Evolutionary conservation across 2,888 invertebrate species (phyloP).

Genomic region (Candidula unifasciata): DNA sequence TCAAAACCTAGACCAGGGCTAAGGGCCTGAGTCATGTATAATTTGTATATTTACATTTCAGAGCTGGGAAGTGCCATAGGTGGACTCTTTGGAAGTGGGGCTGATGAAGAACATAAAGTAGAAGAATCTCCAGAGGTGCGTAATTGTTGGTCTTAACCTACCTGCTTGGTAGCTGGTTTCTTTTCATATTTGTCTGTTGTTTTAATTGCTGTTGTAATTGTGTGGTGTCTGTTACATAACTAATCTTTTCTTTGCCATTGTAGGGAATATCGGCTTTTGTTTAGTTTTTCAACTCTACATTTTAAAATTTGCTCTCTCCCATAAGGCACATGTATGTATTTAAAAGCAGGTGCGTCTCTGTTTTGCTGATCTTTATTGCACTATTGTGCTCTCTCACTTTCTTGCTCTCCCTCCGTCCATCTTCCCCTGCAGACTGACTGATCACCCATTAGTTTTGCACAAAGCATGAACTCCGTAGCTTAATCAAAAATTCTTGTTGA

Average conservation of each 20-base stretch:
- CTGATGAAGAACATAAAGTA: constrained; percentile 56
- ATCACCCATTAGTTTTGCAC: too few relatives aligned
- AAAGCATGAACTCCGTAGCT: too few relatives aligned
- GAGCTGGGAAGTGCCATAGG: constrained; percentile 94
- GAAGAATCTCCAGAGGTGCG: constrained; percentile 40
- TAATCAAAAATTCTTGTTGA: too few relatives aligned
- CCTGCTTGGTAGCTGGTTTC: not conserved
- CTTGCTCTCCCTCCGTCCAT: too few relatives aligned
- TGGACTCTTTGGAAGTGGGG: constrained; percentile 87
- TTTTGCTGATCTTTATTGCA: too few relatives aligned
- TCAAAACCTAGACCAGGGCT: too few relatives aligned
- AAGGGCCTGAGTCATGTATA: too few relatives aligned
- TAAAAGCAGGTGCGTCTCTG: too few relatives aligned
- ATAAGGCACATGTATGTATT: too few relatives aligned
- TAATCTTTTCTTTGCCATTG: not conserved
- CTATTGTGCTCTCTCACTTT: too few relatives aligned
- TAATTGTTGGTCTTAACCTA: not conserved
- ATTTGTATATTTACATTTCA: constrained; percentile 53
- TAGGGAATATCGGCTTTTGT: not conserved
- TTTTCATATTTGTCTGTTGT: not conserved
- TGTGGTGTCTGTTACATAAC: not conserved
- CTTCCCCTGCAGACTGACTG: too few relatives aligned
- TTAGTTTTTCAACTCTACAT: not conserved
- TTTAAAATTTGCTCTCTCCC: not conserved
- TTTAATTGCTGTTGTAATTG: not conserved